Base-by-base conservation (phyloP, 2,888 invertebrate species). In the Oxytorus armatus region DNA sequence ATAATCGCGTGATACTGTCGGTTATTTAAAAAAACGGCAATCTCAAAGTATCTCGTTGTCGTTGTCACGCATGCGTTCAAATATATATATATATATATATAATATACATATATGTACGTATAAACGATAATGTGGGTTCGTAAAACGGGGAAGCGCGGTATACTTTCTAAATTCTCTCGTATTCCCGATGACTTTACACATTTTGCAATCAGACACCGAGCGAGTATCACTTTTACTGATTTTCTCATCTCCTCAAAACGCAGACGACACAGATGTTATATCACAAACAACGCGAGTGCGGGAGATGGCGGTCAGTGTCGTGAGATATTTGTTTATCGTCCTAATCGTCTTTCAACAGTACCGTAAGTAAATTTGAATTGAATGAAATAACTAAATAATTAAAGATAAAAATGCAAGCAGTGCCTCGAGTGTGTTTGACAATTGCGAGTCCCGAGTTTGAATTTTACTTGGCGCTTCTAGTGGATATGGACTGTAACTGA, bases 291-390 rank as follows among this genome's bases (percentile, higher is more conserved):
- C 83, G 83, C 83, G 85, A 88, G 85, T 83, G 88, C 88, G 88
- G 90, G 92, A 89, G 90, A 91, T 91, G 92, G 91, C 89, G 89
- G 85, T 89, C 89, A 90, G 89, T 90, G 86, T 87, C 85, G 87
- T 87, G 88, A 85, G 85, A 84, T 86, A 79, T 84, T 82, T 88
- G 75, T 70, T 88, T 77, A 77, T 90, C 74, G 79, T 88, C 73
- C 75, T 89, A 57, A 75, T 84, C 74, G 77, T 85, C 61, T 78
- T 81, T 63, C 83, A 84, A 42, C 86, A 83, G 55, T 82, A 80
- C 72, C 84, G 91, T 90, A 86, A 91, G 90, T 91, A 83, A 44
- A 68, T 36, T 23, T 33, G 18, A 36, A 47, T 39, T 16, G 61
- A 5, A 36, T 29, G 39, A 11, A 51, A 36, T n/a, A n/a, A n/a